phyloP scores from a whole-genome alignment of 2,113 vertebrate genomes.

The Silurus asotus region DNA sequence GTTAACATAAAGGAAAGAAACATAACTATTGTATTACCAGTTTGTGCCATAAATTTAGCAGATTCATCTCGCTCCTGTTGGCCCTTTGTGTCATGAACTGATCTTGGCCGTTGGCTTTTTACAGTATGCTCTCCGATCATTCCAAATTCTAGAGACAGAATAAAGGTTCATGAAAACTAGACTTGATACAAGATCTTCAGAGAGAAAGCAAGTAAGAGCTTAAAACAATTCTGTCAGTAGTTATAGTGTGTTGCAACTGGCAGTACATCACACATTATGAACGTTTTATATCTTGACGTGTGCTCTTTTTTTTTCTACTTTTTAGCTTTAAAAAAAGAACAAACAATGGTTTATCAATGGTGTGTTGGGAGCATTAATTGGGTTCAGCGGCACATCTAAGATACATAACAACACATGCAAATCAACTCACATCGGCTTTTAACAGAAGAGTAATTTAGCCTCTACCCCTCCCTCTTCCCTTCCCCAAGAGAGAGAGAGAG shows the following conservation, averaged over 20 bases:
- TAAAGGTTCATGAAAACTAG: conserved; percentile 99
- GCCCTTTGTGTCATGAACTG: conserved; percentile 99
- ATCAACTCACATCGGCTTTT: conserved; percentile 69
- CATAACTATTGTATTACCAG: conserved; percentile 99
- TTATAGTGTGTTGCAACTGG: conserved; percentile 63
- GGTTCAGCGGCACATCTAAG: conserved; percentile 75
- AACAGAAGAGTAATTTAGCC: conserved; percentile 53
- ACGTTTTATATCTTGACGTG: conserved; percentile 59
- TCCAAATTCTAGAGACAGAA: conserved; percentile 99
- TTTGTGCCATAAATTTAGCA: conserved; percentile 99
- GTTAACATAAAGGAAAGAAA: conserved; percentile 87
- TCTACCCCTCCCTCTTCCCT: conserved; percentile 54
- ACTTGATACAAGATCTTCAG: conserved; percentile 73
- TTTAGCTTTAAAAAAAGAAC: conserved; percentile 70
- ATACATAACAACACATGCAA: conserved; percentile 80
- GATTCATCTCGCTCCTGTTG: conserved; percentile 99
- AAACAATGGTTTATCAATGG: conserved; percentile 72
- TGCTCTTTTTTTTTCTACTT: conserved; percentile 37
- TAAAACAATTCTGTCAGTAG: conserved; percentile 70
- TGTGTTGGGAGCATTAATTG: conserved; percentile 77
- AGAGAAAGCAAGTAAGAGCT: conserved; percentile 64
- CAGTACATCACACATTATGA: conserved; percentile 75
- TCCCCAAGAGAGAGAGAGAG: conserved; percentile 40
- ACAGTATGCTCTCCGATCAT: conserved; percentile 99
- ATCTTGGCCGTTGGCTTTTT: conserved; percentile 99